These are phyloP conservation scores for Theropithecus gelada DNA, from an alignment of 2,113 vertebrate species.

Conservation along the genomic window DNA sequence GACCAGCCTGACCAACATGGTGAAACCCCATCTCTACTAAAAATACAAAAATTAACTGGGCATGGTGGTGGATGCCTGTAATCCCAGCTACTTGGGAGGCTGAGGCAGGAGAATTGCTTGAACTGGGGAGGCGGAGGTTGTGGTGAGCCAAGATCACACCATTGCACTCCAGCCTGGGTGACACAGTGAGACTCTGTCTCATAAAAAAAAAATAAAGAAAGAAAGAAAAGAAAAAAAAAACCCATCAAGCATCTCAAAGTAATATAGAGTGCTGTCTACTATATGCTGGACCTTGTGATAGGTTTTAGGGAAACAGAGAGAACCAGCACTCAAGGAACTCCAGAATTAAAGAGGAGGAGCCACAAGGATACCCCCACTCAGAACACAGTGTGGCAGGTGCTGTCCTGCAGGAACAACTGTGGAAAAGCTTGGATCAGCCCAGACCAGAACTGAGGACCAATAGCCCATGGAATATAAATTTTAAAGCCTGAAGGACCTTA, in stretches of 20 bases:
- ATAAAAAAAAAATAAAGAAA: too few relatives aligned
- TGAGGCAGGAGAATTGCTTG: too few relatives aligned
- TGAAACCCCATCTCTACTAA: too few relatives aligned
- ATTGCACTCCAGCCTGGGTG: too few relatives aligned
- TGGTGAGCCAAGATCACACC: too few relatives aligned
- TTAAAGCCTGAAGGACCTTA: neutral
- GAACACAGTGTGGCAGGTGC: neutral
- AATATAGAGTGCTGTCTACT: neutral
- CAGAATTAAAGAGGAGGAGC: neutral
- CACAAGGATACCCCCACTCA: neutral
- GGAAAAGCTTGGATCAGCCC: neutral
- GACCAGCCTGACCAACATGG: too few relatives aligned
- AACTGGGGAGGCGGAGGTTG: too few relatives aligned
- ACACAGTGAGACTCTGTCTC: too few relatives aligned
- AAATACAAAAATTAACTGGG: too few relatives aligned
- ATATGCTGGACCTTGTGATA: neutral
- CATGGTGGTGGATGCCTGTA: too few relatives aligned
- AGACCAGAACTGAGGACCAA: neutral
- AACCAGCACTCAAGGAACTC: neutral
- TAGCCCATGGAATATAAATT: fast-evolving
- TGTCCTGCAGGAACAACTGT: neutral
- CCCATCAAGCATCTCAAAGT: neutral
- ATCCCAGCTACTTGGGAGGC: too few relatives aligned
- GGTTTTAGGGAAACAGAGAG: neutral
- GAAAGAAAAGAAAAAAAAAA: neutral